Conservation (phyloP, 2,113 vertebrate species). For the Rallus limicola region DNA sequence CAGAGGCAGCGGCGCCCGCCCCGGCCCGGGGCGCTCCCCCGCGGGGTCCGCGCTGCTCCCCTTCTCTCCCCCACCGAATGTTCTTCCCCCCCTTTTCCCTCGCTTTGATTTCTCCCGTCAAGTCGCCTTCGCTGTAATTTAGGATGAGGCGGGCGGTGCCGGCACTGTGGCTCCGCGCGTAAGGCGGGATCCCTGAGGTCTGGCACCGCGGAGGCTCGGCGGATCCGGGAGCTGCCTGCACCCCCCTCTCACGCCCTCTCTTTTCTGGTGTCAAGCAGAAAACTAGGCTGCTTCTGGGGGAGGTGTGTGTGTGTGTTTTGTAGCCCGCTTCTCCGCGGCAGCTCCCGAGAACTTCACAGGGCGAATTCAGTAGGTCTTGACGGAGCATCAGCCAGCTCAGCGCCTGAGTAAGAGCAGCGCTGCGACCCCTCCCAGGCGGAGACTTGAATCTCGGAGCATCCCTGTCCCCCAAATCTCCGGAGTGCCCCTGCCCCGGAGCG, state of each 20-base stretch:
- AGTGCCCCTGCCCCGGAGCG: too few relatives aligned
- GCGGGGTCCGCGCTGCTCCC: not conserved
- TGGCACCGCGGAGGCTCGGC: not conserved
- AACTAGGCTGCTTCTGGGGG: not conserved
- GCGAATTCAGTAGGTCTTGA: rapidly evolving
- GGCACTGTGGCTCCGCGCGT: not conserved
- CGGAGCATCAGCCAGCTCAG: not conserved
- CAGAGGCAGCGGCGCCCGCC: not conserved
- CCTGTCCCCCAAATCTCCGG: not conserved
- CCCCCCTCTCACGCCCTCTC: not conserved
- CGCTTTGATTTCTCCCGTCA: not conserved
- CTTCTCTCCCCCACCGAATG: too few relatives aligned
- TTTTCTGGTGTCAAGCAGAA: not conserved
- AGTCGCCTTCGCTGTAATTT: not conserved
- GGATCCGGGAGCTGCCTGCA: not conserved
- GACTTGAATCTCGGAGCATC: not conserved
- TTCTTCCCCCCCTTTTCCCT: not conserved
- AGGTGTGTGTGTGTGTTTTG: too few relatives aligned
- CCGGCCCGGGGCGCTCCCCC: not conserved
- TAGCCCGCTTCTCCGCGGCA: not conserved
- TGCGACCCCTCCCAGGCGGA: not conserved
- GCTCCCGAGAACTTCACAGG: not conserved
- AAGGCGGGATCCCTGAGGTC: not conserved
- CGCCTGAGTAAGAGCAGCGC: not conserved
- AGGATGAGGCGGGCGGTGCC: not conserved